Conservation (phyloP, 2,113 vertebrate species). For the Mustela lutreola region DNA sequence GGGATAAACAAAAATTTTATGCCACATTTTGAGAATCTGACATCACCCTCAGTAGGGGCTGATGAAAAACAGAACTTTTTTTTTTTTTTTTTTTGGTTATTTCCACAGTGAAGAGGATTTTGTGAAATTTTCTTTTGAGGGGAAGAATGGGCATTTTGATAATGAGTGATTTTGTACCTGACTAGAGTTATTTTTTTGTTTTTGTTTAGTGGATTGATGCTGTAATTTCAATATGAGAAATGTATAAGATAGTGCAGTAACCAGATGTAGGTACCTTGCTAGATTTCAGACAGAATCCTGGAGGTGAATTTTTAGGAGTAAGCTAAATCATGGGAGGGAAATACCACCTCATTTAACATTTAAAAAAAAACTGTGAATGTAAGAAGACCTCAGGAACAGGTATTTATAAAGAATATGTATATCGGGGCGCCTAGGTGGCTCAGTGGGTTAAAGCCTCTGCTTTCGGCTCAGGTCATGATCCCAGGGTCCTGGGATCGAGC, state of each 20-base stretch:
- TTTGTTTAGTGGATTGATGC: background rate
- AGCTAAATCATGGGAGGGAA: background rate
- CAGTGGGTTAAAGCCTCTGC: too few relatives aligned
- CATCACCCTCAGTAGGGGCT: background rate
- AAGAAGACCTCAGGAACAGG: background rate
- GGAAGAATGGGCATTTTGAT: conserved; percentile 8
- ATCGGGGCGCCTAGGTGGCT: too few relatives aligned
- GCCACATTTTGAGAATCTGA: background rate
- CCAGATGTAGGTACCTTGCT: background rate
- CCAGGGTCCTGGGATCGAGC: too few relatives aligned
- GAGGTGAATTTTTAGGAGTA: background rate
- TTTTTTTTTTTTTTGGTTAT: background rate
- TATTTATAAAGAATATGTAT: too few relatives aligned
- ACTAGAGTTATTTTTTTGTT: background rate
- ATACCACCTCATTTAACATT: background rate
- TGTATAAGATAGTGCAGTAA: conserved; percentile 11
- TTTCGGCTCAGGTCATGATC: too few relatives aligned
- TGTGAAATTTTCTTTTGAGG: conserved; percentile 18
- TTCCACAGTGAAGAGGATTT: conserved; percentile 9
- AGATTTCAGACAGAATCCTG: background rate
- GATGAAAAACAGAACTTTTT: background rate
- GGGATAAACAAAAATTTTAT: conserved; percentile 34
- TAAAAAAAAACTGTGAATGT: background rate
- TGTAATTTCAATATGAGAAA: conserved; percentile 28
- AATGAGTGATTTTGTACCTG: background rate